A percentile compares a stretch with the other conserved stretches of the same genome.
Conservation (phyloP, 2,888 invertebrate genomes). For the Cheilosia vernalis region DNA sequence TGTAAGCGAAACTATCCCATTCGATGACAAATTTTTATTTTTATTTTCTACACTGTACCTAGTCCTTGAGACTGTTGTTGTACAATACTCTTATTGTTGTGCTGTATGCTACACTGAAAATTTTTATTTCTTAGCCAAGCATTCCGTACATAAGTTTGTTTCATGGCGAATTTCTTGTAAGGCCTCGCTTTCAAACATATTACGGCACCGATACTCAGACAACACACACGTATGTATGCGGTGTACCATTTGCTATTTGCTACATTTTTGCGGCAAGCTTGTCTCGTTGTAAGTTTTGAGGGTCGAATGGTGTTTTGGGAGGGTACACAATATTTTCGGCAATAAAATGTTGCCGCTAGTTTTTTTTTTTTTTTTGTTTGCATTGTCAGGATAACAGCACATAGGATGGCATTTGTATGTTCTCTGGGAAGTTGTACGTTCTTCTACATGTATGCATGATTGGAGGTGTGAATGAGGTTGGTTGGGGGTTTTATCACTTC, state of each 20-base stretch:
- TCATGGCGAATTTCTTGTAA: constrained; percentile 44
- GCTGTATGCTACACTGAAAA: constrained; percentile 15
- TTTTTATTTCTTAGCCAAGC: constrained; percentile 45
- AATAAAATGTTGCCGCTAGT: constrained; percentile 53
- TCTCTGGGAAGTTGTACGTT: constrained; percentile 29
- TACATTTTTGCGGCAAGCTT: constrained; percentile 56
- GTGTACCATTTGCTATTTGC: constrained; percentile 36
- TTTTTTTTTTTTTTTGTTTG: constrained; percentile 1
- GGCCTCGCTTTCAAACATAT: constrained; percentile 17
- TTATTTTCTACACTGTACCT: constrained; percentile 2
- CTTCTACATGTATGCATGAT: neutral
- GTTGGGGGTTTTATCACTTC: neutral
- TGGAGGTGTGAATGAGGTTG: neutral
- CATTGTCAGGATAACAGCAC: constrained; percentile 47
- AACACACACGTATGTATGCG: constrained; percentile 32
- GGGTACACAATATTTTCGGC: constrained; percentile 55
- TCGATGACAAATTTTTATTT: neutral
- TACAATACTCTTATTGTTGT: constrained; percentile 42
- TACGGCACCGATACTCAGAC: neutral
- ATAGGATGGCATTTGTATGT: constrained; percentile 64
- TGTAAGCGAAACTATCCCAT: constrained; percentile 55
- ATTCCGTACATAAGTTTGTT: constrained; percentile 42
- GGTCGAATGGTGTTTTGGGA: constrained; percentile 9
- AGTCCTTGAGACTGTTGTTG: constrained; percentile 45
- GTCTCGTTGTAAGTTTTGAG: constrained; percentile 42